A percentile compares a stretch with the other conserved stretches of the same genome.
Evolutionary conservation across 2,113 vertebrate genomes (phyloP).

Genomic region (Scomber colias): DNA sequence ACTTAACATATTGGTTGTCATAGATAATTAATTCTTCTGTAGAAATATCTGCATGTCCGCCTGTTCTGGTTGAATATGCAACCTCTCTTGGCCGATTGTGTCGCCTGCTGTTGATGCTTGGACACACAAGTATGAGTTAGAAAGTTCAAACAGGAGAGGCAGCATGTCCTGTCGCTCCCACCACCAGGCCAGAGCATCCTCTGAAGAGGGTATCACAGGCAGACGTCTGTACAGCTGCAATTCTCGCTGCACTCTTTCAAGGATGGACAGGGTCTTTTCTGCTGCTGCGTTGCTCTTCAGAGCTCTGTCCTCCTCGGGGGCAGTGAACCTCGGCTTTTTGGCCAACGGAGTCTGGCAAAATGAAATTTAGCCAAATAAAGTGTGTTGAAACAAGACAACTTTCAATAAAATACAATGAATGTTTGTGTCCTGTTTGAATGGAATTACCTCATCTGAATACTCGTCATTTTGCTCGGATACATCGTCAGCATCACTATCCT

Average conservation of each 20-base stretch:
- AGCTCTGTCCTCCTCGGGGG: constrained; percentile 28
- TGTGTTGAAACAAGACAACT: not conserved
- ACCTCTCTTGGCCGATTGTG: constrained; percentile 5
- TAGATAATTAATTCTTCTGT: not conserved
- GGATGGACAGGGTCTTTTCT: not conserved
- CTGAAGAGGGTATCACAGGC: not conserved
- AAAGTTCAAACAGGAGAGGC: constrained; percentile 20
- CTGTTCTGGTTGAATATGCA: constrained; percentile 4
- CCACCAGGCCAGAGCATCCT: constrained; percentile 33
- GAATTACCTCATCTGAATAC: constrained; percentile 2
- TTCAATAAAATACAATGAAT: not conserved
- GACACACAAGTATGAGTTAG: constrained; percentile 6
- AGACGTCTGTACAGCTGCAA: constrained; percentile 23
- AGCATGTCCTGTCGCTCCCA: constrained; percentile 8
- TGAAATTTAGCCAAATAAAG: not conserved
- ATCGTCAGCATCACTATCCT: not conserved
- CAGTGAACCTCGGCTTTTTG: not conserved
- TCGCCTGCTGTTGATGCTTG: constrained; percentile 1
- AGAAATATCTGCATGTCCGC: constrained; percentile 14
- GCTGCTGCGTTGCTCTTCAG: constrained; percentile 4
- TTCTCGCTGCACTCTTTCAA: not conserved
- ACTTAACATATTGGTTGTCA: no score
- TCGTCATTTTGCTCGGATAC: not conserved
- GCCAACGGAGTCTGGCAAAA: not conserved
- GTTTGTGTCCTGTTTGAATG: not conserved